These are phyloP conservation scores for Perithous albicinctus DNA, from an alignment of 2,888 invertebrate genomes.

Conservation along the genomic window DNA sequence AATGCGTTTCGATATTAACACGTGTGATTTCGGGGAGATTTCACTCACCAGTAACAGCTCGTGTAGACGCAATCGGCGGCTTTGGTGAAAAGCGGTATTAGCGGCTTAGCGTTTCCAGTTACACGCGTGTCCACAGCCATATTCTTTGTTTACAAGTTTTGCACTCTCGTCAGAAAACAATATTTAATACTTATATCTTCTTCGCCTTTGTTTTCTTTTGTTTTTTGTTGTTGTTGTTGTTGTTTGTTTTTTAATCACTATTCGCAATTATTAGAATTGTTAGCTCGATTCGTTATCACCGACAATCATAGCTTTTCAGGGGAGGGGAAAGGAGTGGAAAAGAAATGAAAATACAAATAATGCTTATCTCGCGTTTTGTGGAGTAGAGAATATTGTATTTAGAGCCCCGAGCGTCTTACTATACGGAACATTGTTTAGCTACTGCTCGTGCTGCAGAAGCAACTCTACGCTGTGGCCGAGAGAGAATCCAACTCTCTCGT, in stretches of 20 bases:
- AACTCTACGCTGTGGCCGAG: conserved; percentile 42
- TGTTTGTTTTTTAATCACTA: neutral
- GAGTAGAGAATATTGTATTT: neutral
- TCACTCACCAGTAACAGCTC: conserved; percentile 94
- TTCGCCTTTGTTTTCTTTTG: no score
- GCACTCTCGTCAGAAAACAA: neutral
- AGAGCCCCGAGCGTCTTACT: conserved; percentile 54
- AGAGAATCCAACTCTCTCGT: conserved; percentile 28
- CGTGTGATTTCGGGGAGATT: no score
- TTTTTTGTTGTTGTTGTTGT: no score
- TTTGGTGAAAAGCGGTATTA: conserved; percentile 89
- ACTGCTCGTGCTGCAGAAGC: conserved; percentile 61
- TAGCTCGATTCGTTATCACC: conserved; percentile 16
- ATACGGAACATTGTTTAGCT: conserved; percentile 71
- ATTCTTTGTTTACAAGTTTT: conserved; percentile 76
- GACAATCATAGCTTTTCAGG: conserved; percentile 23
- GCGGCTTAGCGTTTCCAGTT: conserved; percentile 80
- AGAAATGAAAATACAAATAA: neutral
- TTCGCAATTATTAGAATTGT: neutral
- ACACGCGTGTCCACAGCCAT: conserved; percentile 82
- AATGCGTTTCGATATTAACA: neutral
- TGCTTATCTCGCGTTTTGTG: neutral
- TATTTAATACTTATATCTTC: no score
- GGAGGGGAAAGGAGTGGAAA: no score
- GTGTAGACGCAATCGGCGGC: conserved; percentile 93